Base-by-base conservation (phyloP, 2,888 invertebrate genomes). In the Melieria picta region DNA sequence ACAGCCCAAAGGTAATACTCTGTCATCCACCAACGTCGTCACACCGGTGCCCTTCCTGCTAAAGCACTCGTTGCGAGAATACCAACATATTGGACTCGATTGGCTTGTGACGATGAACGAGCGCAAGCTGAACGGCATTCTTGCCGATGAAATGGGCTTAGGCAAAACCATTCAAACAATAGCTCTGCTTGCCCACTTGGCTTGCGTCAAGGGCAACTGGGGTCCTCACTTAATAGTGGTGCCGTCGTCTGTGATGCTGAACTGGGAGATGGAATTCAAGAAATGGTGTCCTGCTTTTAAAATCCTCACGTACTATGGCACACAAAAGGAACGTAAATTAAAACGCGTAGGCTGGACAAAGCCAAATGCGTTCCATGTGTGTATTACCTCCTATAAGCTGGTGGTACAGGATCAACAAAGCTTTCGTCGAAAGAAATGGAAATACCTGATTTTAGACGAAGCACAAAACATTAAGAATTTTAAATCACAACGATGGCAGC, bases 261-360 rank as follows among this genome's bases (percentile, higher is more conserved):
- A 99, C 88, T 99, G 99, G 99, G 99, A 99, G 89, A 97, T 99
- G 96, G 99, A 99, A 88, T 95, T 98, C 84, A 99, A 99, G 88
- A 99, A 99, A 87, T 99, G 99, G 99, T 99, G 98, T 87, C 99
- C 99, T 0, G 97, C 96, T 66, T 97, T 99, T 87, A 99, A 99
- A 90, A 96, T 99, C 82, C 90, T 99, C 78, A 99, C 99, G 1
- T 99, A 99, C 87, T 99, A 98, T 85, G 99, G 99, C 61, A 93
- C 93, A 47, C 96, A 96, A 81, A 98, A 98, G 85, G 99, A 99
- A 86, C 90, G 99, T 71, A 96, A 95, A 87, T 88, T 93, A 77
- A 97, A 97, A 85, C 90, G 96, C 80, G 93, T 92, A 70, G 95
- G 99, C 57, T 99, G 99, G 99, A 98, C 98, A 11, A 99, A 98